These are phyloP conservation scores for Meriones psammophilus DNA, from an alignment of 2,797 vertebrate genomes.

Conservation along the genomic window DNA sequence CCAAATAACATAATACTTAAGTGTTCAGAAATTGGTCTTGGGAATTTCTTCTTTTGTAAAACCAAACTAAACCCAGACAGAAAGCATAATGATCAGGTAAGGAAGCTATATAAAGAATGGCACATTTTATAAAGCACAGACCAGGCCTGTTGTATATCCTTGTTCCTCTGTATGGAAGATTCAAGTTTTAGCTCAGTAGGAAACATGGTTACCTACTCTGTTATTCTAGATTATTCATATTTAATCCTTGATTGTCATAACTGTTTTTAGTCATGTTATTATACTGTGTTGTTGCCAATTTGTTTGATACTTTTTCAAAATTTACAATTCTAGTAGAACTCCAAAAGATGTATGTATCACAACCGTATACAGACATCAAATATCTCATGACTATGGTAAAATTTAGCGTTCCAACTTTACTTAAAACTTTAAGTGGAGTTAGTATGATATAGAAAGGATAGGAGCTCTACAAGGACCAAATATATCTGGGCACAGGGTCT, in stretches of 20 bases:
- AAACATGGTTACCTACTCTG: background rate
- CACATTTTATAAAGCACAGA: background rate
- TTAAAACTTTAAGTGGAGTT: background rate
- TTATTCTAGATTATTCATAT: background rate
- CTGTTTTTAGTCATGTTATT: background rate
- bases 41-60: slow-evolving; percentile 33
- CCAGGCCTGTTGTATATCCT: background rate
- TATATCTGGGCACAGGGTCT: no score
- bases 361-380: no score
- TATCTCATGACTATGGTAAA: background rate
- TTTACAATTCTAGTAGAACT: slow-evolving; percentile 15
- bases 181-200: background rate
- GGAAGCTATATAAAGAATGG: background rate
- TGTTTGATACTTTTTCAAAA: background rate
- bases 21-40: background rate
- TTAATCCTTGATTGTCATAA: background rate
- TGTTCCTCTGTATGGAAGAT: background rate
- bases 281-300: background rate
- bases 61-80: background rate
- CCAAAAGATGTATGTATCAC: background rate
- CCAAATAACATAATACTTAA: slow-evolving; percentile 22
- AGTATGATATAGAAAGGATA: no score
- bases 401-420: background rate
- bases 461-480: no score
- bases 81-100: slow-evolving; percentile 13